Conservation (phyloP, 2,888 invertebrate genomes). For the Clistopyga incitator region DNA sequence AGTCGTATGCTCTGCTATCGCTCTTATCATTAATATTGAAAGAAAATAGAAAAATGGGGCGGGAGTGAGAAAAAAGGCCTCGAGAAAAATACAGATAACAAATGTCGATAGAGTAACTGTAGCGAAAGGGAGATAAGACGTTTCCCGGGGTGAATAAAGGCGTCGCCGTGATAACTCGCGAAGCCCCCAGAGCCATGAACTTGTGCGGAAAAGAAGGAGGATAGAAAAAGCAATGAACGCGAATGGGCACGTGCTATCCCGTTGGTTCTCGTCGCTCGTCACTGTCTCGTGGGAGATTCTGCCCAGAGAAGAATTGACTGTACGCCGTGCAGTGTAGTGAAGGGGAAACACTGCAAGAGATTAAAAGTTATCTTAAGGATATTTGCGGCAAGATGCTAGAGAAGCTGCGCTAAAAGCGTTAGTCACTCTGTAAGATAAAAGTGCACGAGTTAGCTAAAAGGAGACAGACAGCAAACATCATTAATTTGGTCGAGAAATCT, state of each 20-base stretch:
- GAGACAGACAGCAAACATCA: not conserved
- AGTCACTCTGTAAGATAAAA: not conserved
- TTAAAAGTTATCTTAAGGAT: not conserved
- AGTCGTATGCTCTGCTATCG: not conserved
- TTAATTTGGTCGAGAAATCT: not conserved
- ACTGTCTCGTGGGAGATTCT: slow-evolving; percentile 1
- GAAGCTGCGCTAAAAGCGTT: not conserved
- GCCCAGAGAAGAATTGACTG: not conserved
- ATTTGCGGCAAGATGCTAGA: not conserved
- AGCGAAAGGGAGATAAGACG: slow-evolving; percentile 28
- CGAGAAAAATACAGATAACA: slow-evolving; percentile 12
- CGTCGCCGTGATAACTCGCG: slow-evolving; percentile 7
- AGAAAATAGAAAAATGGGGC: not conserved
- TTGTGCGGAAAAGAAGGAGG: not conserved
- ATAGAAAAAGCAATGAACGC: not conserved
- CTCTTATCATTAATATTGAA: slow-evolving; percentile 11
- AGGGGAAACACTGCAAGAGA: not conserved
- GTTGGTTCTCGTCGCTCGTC: not conserved
- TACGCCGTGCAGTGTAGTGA: not conserved
- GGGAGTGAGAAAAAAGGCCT: not conserved
- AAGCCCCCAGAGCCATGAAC: slow-evolving; percentile 25
- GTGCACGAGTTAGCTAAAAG: not conserved
- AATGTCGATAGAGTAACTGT: slow-evolving; percentile 2
- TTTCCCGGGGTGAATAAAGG: not conserved
- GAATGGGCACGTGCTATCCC: slow-evolving; percentile 19